Evolutionary conservation across 2,888 invertebrate genomes (phyloP).

Genomic region (Scotopteryx bipunctaria): DNA sequence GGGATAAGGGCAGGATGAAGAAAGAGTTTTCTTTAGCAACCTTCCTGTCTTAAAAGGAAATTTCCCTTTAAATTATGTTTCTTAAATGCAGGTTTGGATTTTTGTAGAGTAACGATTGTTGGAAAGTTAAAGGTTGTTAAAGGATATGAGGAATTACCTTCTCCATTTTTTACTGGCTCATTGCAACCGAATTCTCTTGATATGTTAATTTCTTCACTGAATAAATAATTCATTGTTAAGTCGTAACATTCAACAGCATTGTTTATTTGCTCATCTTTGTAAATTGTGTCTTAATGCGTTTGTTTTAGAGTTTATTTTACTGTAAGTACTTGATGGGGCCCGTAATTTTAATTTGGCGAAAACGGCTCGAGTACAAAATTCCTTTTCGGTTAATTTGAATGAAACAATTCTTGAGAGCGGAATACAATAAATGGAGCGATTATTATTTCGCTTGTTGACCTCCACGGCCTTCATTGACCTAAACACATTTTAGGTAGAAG

Average conservation of each 20-base stretch:
- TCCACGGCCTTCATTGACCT: too few species aligned
- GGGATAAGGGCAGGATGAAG: too few species aligned
- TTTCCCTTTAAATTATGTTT: too few species aligned
- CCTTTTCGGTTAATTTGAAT: slow-evolving; percentile 47
- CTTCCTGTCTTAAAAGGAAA: too few species aligned
- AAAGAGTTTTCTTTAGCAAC: too few species aligned
- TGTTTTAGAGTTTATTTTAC: slow-evolving; percentile 45
- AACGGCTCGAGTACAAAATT: slow-evolving; percentile 42
- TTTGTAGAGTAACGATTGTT: too few species aligned
- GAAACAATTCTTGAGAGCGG: slow-evolving; percentile 9
- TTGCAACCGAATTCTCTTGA: slow-evolving; percentile 58
- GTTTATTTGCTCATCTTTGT: slow-evolving; percentile 44
- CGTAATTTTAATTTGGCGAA: slow-evolving; percentile 22
- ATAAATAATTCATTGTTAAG: slow-evolving; percentile 80
- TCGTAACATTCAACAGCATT: slow-evolving; percentile 70
- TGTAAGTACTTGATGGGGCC: slow-evolving; percentile 4
- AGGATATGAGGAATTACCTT: slow-evolving; percentile 16
- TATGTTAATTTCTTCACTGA: slow-evolving; percentile 78
- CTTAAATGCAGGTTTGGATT: too few species aligned
- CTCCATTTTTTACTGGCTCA: slow-evolving; percentile 21
- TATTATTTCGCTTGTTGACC: not conserved
- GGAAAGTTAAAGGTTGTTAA: not conserved
- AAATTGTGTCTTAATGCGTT: slow-evolving; percentile 41
- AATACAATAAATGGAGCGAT: slow-evolving; percentile 6
- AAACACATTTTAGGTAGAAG: too few species aligned